These are phyloP conservation scores for Cancer borealis DNA, from an alignment of 2,888 invertebrate genomes.

Conservation along the genomic window DNA sequence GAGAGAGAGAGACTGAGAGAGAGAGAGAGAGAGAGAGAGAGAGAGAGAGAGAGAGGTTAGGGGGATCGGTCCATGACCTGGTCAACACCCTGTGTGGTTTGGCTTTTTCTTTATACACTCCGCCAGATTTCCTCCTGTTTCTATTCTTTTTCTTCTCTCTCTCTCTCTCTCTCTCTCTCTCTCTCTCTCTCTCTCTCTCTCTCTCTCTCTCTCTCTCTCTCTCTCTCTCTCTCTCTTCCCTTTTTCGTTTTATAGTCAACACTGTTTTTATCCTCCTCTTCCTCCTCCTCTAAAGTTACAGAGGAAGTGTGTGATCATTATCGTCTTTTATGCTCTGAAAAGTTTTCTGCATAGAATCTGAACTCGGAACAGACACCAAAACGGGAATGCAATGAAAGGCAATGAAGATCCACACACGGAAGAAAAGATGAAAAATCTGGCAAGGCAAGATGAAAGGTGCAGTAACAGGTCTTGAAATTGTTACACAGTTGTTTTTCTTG, in stretches of 20 bases:
- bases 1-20: slow-evolving; percentile 8
- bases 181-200: neutral
- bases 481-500: too few species aligned
- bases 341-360: too few species aligned
- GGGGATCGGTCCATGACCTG: too few species aligned
- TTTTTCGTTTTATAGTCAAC: neutral
- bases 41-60: neutral
- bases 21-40: slow-evolving; percentile 24
- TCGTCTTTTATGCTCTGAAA: too few species aligned
- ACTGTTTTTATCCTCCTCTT: neutral
- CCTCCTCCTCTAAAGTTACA: neutral
- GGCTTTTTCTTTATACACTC: neutral
- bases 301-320: neutral
- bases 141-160: neutral
- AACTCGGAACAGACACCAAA: too few species aligned
- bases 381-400: too few species aligned
- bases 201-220: neutral
- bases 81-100: too few species aligned
- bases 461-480: too few species aligned
- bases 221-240: neutral
- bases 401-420: too few species aligned
- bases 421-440: too few species aligned
- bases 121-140: neutral
- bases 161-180: neutral
- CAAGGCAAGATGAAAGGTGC: too few species aligned